Conservation (phyloP, 1,140 invertebrate species). For the Sinonovacula constricta region DNA sequence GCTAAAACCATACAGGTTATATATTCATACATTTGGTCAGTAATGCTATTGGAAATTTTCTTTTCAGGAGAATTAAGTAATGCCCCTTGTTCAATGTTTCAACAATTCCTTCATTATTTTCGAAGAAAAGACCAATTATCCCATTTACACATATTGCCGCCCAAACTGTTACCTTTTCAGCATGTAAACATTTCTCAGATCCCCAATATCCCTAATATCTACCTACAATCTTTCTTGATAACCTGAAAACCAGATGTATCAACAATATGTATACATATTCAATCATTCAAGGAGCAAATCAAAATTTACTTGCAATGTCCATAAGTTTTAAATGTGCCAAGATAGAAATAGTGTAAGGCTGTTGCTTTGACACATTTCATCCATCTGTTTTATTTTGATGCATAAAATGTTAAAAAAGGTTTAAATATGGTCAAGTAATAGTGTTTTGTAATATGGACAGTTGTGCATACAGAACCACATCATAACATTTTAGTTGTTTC, state of each 20-base stretch:
- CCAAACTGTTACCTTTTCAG: conserved; percentile 7
- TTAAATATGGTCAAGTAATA: not conserved
- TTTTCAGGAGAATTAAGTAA: not conserved
- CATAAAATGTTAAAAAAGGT: not conserved
- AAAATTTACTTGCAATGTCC: not conserved
- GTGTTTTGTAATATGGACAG: not conserved
- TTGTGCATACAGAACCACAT: no score
- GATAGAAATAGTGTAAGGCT: not conserved
- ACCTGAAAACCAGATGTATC: not conserved
- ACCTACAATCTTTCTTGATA: conserved; percentile 14
- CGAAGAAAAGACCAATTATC: not conserved
- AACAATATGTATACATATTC: not conserved
- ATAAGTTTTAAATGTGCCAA: conserved; percentile 8
- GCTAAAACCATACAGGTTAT: conserved; percentile 10
- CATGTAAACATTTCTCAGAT: not conserved
- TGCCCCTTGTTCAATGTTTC: conserved; percentile 11
- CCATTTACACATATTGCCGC: not conserved
- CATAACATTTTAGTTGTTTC: no score
- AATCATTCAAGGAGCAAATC: not conserved
- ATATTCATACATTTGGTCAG: conserved; percentile 7
- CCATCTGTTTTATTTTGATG: not conserved
- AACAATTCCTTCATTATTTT: not conserved
- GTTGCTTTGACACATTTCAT: conserved; percentile 1
- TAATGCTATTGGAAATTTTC: conserved; percentile 6
- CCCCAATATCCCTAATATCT: no score